Evolutionary conservation across 2,113 vertebrate species (phyloP), one percentile per base, ranked within the genome.

Genomic region (Epinephelus cyanopodus): DNA sequence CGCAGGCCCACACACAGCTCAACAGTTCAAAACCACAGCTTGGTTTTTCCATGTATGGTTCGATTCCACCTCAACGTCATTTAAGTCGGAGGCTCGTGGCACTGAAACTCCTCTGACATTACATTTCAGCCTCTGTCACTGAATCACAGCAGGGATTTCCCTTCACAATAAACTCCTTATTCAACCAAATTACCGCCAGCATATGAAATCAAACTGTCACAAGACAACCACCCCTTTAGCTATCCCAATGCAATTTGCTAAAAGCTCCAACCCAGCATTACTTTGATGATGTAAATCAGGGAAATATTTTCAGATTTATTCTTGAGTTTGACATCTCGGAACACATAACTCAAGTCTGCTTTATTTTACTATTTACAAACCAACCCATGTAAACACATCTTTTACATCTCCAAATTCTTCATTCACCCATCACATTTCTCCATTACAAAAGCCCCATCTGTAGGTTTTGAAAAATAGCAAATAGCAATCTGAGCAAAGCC

Each of bases 1-100:
- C 13, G 5, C 62, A 53, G 10, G 60, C 54, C 71, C 80, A 89
- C 85, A 83, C 84, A 58, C 79, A 62, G 75, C 45, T 74, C n/a
- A 54, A 42, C 27, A 42, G 27, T 11, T 48, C 9, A 11, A 17
- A 79, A n/a, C 66, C 81, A n/a, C 64, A 83, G 47, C 45, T 62
- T 60, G 66, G 23, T 45, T 85, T 83, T 83, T 85, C 76, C 39
- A 56, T 23, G 25, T 61, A 12, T 53, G 53, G 67, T 85, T 58
- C 27, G 54, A 69, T 81, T 82, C 42, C 65, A 50, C 61, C 65
- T 67, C 79, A 60, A 65, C 13, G 37, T 76, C 56, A 47, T 62
- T 71, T 45, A 21, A 75, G 58, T 62, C 47, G 4, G 33, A 64
- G 73, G 19, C 33, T 48, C 0, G 3, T 29, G 62, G 37, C 42